Percentiles rank a stretch among this genome's conserved stretches.
phyloP scores from a whole-genome alignment of 1,140 invertebrate species.

The Tribolium castaneum region DNA sequence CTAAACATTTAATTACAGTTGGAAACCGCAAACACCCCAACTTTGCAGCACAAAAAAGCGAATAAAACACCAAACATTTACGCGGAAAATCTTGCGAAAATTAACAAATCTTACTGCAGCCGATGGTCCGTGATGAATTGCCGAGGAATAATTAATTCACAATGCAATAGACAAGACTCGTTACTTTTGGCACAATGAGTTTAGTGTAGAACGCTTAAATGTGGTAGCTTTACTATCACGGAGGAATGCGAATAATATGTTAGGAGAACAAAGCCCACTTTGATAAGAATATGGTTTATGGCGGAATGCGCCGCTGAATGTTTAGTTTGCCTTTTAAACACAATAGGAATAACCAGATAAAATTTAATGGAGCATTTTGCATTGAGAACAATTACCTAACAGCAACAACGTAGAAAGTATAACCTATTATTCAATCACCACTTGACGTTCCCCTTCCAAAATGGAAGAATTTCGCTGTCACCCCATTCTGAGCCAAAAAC shows the following conservation, averaged over 20 bases:
- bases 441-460: neutral
- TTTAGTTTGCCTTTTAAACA: constrained; percentile 33
- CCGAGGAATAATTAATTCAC: neutral
- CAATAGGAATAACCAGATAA: constrained; percentile 34
- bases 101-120: neutral
- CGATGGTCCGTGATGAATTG: neutral
- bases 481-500: neutral
- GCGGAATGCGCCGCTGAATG: constrained; percentile 20
- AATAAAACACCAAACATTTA: constrained; percentile 10
- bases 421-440: constrained; percentile 29
- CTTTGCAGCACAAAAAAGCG: neutral
- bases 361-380: constrained; percentile 28
- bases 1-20: constrained; percentile 36
- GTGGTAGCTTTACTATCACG: constrained; percentile 13
- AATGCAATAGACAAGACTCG: constrained; percentile 4
- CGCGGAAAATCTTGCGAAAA: neutral
- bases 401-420: neutral
- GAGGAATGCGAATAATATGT: constrained; percentile 35
- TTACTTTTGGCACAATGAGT: neutral
- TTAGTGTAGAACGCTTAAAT: constrained; percentile 18
- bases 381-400: constrained; percentile 21
- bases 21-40: constrained; percentile 31
- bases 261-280: constrained; percentile 30
- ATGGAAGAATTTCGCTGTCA: neutral
- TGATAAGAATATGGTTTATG: constrained; percentile 32